A percentile compares a stretch with the other conserved stretches of the same genome.
Evolutionary conservation across 2,888 invertebrate species (phyloP).

Genomic region (Ophion ellenae): DNA sequence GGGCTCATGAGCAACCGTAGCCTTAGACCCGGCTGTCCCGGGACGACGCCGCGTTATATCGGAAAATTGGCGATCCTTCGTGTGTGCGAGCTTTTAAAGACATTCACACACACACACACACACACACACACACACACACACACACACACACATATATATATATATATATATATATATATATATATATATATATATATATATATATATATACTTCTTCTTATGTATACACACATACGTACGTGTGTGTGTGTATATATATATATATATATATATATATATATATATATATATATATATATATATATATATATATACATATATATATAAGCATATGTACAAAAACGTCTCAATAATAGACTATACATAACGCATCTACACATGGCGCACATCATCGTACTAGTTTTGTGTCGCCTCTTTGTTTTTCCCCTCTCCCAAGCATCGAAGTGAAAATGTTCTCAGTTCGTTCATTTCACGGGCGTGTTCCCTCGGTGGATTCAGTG

Average conservation of each 20-base stretch:
- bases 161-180: neutral
- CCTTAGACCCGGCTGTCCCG: constrained; percentile 51
- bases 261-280: too few relatives aligned
- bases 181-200: neutral
- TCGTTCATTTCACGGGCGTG: neutral
- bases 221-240: too few relatives aligned
- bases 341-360: neutral
- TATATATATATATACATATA: neutral
- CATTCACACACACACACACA: neutral
- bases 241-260: too few relatives aligned
- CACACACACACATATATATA: neutral
- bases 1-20: constrained; percentile 47
- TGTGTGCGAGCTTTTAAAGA: neutral
- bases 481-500: neutral
- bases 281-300: neutral
- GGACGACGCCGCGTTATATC: constrained; percentile 51
- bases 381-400: neutral
- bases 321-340: neutral
- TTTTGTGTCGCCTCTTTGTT: neutral
- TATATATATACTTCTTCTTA: too few relatives aligned
- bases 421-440: neutral
- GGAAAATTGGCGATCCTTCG: constrained; percentile 22
- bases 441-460: neutral
- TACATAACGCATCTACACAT: neutral
- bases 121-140: neutral